Evolutionary conservation across 2,888 invertebrate genomes (phyloP), one percentile per base, ranked within the genome.

Genomic region (Dolichopus griseipennis): DNA sequence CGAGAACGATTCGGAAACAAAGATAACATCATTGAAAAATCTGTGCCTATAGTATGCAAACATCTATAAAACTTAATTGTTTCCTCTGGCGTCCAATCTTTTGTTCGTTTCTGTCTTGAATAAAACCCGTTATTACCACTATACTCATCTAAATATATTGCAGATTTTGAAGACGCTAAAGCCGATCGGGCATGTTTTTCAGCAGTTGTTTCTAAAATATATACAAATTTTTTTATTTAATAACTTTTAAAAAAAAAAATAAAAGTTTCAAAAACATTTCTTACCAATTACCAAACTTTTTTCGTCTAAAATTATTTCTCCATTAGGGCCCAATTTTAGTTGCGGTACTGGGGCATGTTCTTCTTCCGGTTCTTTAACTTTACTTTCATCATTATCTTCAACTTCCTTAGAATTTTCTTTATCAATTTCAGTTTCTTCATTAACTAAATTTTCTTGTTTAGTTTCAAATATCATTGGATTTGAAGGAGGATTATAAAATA

Each of bases 51-150:
- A 10, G 90, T 90, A 74, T 92, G 93, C 12, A 97, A 82, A 1
- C 95, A 95, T 75, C 91, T 87, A 82, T 95, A 97, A 82, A 97
- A 97, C 72, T 90, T 89, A n/a, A 92, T 83, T 0, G 95, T 96
- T 77, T 96, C 95, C 69, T 85, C 84, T 52, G 87, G 84, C 10
- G 83, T 81, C 94, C 94, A 94, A 64, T 90, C 90, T 67, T 87
- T 88, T 0, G 90, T 85, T 65, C 90, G 85, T 72, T 86, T 84
- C 20, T 85, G 84, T 33, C 88, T 86, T 68, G 87, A 88, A 77
- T 90, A 91, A 71, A 88, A 84, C 0, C 89, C 90, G 72, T 84
- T 83, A 73, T 78, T 78, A 52, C 80, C 79, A 0, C 78, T 81
- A 27, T 78, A 78, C 69, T 87, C 84, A 80, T 89, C 90, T 27